Base-by-base conservation (phyloP, 1,140 invertebrate species). In the Penaeus japonicus region DNA sequence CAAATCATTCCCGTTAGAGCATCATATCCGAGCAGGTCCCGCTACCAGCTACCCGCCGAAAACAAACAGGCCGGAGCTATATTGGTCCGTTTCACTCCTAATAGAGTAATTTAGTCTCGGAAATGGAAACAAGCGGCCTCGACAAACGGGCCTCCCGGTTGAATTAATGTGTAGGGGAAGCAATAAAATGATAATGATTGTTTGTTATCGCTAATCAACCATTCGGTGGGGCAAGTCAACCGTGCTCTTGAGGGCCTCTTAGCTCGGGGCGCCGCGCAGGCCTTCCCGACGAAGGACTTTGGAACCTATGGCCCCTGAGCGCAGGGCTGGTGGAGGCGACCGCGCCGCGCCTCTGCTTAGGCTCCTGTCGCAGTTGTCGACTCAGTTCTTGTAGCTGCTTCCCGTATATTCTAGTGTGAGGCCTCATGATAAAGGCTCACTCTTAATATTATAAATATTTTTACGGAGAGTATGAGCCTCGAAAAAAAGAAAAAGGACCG, bases 181-280 rank as follows among this genome's bases (percentile, higher is more conserved):
- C 88, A 89, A 89, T 89, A 89, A 89, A 89, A 89, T 89, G 88
- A 89, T 89, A 89, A 89, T 89, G 88, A 89, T 85, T 89, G 88
- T 89, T 89, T 89, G 88, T 89, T 89, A 89, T 84, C 88, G 88
- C 88, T 89, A 89, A 89, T 89, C 88, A 89, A 89, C 83, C 83
- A 89, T 89, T 89, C 88, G 82, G 82, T 39, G 82, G 75, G 88
- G 82, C 88, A 89, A 89, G 82, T 89, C 88, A 85, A 89, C 88
- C 88, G 83, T 89, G 83, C 32, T 59, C 75, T 85, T 35, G 55
- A 55, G 83, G 59, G 75, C 30, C 70, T 24, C 15, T 22, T 20
- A 27, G 79, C 78, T 62, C 81, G 7, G 80, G 86, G 30, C 80
- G 80, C 55, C 12, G n/a, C 17, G 59, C 1, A 27, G 39, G 30